Evolutionary conservation across 2,888 invertebrate genomes (phyloP).

Genomic region (Tribolium freemani): DNA sequence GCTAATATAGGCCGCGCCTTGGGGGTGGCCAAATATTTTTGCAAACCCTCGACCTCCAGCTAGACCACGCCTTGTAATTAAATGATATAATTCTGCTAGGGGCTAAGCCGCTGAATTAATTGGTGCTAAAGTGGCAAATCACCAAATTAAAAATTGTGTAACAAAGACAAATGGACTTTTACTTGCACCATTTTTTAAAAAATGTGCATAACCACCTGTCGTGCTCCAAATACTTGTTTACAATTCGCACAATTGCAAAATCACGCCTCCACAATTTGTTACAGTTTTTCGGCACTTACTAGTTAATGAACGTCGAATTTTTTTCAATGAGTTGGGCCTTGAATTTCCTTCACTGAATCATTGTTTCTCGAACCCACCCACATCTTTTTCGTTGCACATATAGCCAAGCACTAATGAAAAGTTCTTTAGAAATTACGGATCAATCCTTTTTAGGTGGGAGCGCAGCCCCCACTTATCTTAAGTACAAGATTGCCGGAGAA

Average conservation of each 20-base stretch:
- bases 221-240: not conserved
- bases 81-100: constrained; percentile 5
- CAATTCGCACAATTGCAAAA: constrained; percentile 19
- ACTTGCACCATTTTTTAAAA: not conserved
- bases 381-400: constrained; percentile 47
- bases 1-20: constrained; percentile 12
- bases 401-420: constrained; percentile 47
- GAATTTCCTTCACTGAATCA: constrained; percentile 30
- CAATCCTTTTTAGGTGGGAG: constrained; percentile 51
- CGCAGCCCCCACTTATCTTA: constrained; percentile 46
- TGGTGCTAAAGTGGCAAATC: not conserved
- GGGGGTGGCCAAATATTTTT: constrained; percentile 12
- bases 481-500: constrained; percentile 40
- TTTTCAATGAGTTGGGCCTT: constrained; percentile 28
- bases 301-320: constrained; percentile 16
- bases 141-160: not conserved
- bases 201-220: not conserved
- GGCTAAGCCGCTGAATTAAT: not conserved
- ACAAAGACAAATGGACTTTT: not conserved
- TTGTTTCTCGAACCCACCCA: constrained; percentile 45
- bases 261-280: not conserved
- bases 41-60: constrained; percentile 1
- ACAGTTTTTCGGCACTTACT: constrained; percentile 13
- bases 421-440: constrained; percentile 47
- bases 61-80: constrained; percentile 4